These are phyloP conservation scores for Conchocele bisecta DNA, from an alignment of 2,888 invertebrate species.

Conservation along the genomic window DNA sequence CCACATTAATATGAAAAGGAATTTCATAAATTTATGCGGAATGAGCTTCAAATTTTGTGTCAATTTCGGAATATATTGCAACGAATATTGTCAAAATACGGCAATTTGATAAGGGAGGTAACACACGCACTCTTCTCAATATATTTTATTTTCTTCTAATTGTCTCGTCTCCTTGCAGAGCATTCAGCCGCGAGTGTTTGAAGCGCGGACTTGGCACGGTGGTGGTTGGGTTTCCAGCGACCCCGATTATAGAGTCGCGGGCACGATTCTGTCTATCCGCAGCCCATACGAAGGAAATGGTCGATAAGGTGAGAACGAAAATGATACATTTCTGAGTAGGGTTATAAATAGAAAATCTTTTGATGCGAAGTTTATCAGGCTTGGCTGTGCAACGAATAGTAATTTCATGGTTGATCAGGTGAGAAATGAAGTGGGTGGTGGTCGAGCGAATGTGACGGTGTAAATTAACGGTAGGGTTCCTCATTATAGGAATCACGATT, in stretches of 20 bases:
- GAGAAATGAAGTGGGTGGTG: too few species aligned
- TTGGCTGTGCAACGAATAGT: not conserved
- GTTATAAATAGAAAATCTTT: not conserved
- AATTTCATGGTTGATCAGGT: not conserved
- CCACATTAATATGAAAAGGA: too few species aligned
- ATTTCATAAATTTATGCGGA: too few species aligned
- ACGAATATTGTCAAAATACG: too few species aligned
- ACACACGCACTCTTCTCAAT: too few species aligned
- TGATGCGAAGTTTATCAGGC: not conserved
- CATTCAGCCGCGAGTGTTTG: constrained; percentile 92
- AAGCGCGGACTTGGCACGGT: constrained; percentile 94
- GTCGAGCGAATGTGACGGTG: too few species aligned
- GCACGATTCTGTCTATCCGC: constrained; percentile 94
- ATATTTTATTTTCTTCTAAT: constrained; percentile 64
- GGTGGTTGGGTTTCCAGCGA: constrained; percentile 99
- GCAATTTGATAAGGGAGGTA: too few species aligned
- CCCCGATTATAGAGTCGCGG: constrained; percentile 95
- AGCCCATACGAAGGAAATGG: constrained; percentile 95
- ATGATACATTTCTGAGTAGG: too few species aligned
- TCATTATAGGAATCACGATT: too few species aligned
- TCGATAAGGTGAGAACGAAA: constrained; percentile 87
- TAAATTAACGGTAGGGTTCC: too few species aligned
- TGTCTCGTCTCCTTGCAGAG: constrained; percentile 84
- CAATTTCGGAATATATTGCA: too few species aligned
- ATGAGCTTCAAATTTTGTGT: too few species aligned